Percentiles rank a stretch among this genome's conserved stretches.
Conservation (phyloP, 2,888 invertebrate genomes). For the Bedellia somnulentella region DNA sequence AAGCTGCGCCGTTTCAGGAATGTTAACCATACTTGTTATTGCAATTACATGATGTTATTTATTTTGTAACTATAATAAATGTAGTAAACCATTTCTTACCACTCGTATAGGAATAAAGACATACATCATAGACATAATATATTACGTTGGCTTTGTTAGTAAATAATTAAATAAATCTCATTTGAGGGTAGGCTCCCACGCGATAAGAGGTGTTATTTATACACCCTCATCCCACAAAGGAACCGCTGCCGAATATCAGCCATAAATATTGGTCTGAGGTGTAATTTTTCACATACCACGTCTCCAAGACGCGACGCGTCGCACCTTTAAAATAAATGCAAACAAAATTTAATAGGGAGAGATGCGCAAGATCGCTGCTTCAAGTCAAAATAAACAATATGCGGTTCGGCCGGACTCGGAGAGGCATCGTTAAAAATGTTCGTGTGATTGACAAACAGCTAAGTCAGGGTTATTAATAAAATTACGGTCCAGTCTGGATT, state of each 20-base stretch:
- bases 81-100: too few relatives aligned
- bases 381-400: slow-evolving; percentile 53
- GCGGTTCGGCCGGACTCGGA: slow-evolving; percentile 34
- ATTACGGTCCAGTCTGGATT: too few relatives aligned
- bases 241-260: slow-evolving; percentile 62
- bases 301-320: slow-evolving; percentile 53
- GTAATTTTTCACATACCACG: slow-evolving; percentile 62
- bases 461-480: too few relatives aligned
- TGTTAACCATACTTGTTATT: too few relatives aligned
- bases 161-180: slow-evolving; percentile 59
- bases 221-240: slow-evolving; percentile 58
- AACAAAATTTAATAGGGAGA: slow-evolving; percentile 63
- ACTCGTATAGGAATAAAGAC: too few relatives aligned
- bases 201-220: slow-evolving; percentile 62
- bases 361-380: slow-evolving; percentile 55
- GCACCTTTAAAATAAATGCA: slow-evolving; percentile 63
- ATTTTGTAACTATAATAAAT: too few relatives aligned
- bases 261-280: slow-evolving; percentile 62
- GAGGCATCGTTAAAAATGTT: slow-evolving; percentile 14
- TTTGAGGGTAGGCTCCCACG: slow-evolving; percentile 58
- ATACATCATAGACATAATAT: too few relatives aligned
- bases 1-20: too few relatives aligned
- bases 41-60: too few relatives aligned
- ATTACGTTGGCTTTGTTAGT: slow-evolving; percentile 20
- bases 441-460: too few relatives aligned